Base-by-base conservation (phyloP, 2,888 invertebrate genomes). In the Acrobasis repandana region DNA sequence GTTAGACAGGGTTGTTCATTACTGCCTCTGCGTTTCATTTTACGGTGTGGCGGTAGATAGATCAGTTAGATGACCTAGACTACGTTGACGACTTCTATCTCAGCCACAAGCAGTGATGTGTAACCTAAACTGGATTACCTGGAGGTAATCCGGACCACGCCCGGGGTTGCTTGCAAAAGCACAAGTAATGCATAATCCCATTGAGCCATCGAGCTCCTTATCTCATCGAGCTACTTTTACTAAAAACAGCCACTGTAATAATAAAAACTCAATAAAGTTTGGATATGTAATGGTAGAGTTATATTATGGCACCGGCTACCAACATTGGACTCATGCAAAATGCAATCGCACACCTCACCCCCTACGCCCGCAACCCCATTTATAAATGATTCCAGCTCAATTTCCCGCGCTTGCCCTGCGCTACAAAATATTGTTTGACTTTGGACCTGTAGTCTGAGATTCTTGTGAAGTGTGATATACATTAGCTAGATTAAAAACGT, bases 321-420 rank as follows among this genome's bases (percentile, higher is more conserved):
- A 78, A 80, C 82, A 79, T 72, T 66, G 76, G 75, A 68, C 84
- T 89, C 88, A 90, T 90, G 80, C 84, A 90, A 89, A 88, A 90
- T 90, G 86, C 88, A 90, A 75, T 66, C 70, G 65, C 75, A 68
- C 77, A 76, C 82, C 82, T 79, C 79, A 0, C 70, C 78, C 80
- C 80, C 78, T 69, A 73, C 73, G 68, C 65, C 65, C 71, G 60
- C 61, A 74, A 77, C 81, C 81, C 82, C 79, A 79, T 85, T 87
- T 87, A 90, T 90, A 90, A 90, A 90, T 90, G 90, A 90, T 90
- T 88, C 88, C 68, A 79, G 79, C 82, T 85, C 88, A 86, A 90
- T 90, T 87, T 86, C 84, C 77, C 77, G 75, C 76, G 72, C 76
- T 72, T 78, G 72, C 79, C 76, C 75, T 63, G 68, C 74, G 72